Base-by-base conservation (phyloP, 2,113 vertebrate species). In the Pontoporia blainvillei region DNA sequence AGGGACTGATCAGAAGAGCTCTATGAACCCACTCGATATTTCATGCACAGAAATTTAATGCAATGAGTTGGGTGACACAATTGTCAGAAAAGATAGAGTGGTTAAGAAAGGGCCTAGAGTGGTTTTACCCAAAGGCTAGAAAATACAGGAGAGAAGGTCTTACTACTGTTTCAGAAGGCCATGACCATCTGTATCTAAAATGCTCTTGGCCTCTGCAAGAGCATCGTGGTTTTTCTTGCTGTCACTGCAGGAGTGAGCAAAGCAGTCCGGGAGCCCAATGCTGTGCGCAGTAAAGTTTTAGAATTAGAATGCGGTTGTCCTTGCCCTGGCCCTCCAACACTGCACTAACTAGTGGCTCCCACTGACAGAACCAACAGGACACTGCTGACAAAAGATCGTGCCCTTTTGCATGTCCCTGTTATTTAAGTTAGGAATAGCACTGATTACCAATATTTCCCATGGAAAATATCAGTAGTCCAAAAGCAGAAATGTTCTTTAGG, bases 181-280 rank as follows among this genome's bases (percentile, higher is more conserved):
- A 17, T 18, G 20, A 8, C 1, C 20, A 9, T 82, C 41, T 71
- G 36, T 2, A 14, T 62, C 36, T 23, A 27, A 13, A 14, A 15
- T 4, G 12, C 11, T n/a, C 29, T 54, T 15, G 10, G 52, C 52
- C 36, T 14, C 31, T 46, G 15, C 64, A 52, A 46, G 5, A 46
- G 6, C n/a, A 31, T 44, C 6, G 1, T 3, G 21, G 3, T 67
- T 71, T 85, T 25, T 62, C 46, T 79, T 46, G 27, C 46, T 73
- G 54, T 86, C 71, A 3, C 34, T 10, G 25, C 3, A 12, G 39
- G 13, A 27, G 64, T 52, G n/a, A 44, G 14, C 29, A 64, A 44
- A 0, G 2, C 27, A 7, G 12, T 34, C 25, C 11, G 36, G 34
- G 4, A 72, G 8, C 27, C 31, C 3, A 23, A 5, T 0, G 0